These are phyloP conservation scores for Diplolepis rosae DNA, from an alignment of 2,888 invertebrate species.

Conservation along the genomic window DNA sequence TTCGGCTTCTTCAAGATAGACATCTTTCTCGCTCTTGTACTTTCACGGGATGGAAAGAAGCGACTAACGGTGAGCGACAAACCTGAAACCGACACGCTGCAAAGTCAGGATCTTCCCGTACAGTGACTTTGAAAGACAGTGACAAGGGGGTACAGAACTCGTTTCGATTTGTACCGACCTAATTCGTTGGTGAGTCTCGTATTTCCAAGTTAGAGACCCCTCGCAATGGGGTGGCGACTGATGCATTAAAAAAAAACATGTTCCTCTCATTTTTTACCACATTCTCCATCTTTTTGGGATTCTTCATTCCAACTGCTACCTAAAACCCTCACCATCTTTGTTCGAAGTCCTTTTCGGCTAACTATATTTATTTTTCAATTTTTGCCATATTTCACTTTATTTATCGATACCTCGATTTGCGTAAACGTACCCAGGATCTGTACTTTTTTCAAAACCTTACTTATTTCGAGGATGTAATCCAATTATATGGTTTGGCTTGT, in stretches of 20 bases:
- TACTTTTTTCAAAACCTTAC: background rate
- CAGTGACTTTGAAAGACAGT: conserved; percentile 22
- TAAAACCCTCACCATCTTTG: background rate
- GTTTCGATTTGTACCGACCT: conserved; percentile 18
- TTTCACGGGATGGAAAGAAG: conserved; percentile 27
- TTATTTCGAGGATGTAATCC: background rate
- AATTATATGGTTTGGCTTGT: background rate
- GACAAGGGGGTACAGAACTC: conserved; percentile 26
- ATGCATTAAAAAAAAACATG: conserved; percentile 1
- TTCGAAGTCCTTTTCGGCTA: background rate
- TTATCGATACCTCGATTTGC: no score
- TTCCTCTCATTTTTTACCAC: background rate
- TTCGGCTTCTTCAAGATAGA: conserved; percentile 30
- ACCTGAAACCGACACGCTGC: conserved; percentile 22
- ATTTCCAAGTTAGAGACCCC: conserved; percentile 1
- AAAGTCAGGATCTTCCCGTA: conserved; percentile 13
- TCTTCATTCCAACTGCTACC: background rate
- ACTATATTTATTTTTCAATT: background rate
- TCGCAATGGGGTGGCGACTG: background rate
- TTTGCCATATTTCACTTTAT: background rate
- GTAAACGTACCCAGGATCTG: no score
- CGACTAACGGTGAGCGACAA: conserved; percentile 29
- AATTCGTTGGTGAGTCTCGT: conserved; percentile 17
- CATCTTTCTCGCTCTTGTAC: conserved; percentile 20
- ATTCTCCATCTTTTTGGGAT: conserved; percentile 6